Base-by-base conservation (phyloP, 2,797 vertebrate genomes). In the Hozukius guyotensis region DNA sequence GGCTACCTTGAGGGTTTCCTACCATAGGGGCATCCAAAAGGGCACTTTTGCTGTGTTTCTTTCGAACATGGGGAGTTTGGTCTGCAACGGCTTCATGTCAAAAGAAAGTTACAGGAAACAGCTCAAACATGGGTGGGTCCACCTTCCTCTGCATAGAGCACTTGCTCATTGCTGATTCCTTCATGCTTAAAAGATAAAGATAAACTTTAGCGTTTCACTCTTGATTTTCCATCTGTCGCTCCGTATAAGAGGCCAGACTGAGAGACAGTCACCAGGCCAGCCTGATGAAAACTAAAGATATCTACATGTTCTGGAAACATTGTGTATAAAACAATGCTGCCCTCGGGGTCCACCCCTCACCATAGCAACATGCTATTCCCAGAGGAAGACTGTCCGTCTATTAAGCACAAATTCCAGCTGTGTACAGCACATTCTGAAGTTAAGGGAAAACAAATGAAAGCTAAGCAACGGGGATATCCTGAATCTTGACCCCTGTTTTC, bases 381-480 rank as follows among this genome's bases (percentile, higher is more conserved):
- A 86, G 31, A 86, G 88, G 83, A 89, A 79, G 75, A 66, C 8
- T 0, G 29, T 46, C 2, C 38, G 20, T 78, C 53, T 57, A 62
- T 83, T 62, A 63, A 66, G 46, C 31, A 67, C 9, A 2, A 68
- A 87, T 83, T 78, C 25, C 79, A 42, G 77, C 81, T 78, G 83
- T 59, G 70, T 69, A 55, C 74, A 73, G 84, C 74, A 78, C 78
- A 77, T 88, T 84, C 80, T 78, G 49, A 14, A 55, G 32, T 75
- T 55, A 70, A 75, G 25, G 77, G 64, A 75, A 87, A 91, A 89
- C 67, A 87, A 88, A 84, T 80, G 76, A 78, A 81, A 87, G 69
- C 75, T 59, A 83, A 89, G 86, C 80, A 88, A 88, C 49, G 6
- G 52, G 90, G 88, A 90, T 83, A 90, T 92, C 91, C 90, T 92